Evolutionary conservation across 2,888 invertebrate genomes (phyloP).

Genomic region (Formica aserva): DNA sequence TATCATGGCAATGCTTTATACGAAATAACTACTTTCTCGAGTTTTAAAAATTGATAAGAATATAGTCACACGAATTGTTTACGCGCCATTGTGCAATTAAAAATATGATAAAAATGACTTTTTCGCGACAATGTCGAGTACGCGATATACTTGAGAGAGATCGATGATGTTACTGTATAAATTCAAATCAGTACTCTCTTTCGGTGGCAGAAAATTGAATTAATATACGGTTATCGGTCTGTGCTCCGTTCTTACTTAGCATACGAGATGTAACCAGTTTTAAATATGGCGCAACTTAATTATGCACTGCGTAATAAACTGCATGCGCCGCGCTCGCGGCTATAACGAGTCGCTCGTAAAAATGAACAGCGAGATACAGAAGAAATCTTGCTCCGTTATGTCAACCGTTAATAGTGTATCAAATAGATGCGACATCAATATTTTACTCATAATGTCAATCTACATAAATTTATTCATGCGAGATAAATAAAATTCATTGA

Average conservation of each 20-base stretch:
- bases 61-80: background rate
- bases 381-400: slow-evolving; percentile 13
- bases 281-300: slow-evolving; percentile 48
- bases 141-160: background rate
- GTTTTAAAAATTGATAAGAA: slow-evolving; percentile 33
- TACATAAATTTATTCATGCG: background rate
- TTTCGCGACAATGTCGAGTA: background rate
- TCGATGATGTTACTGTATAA: background rate
- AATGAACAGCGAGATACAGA: slow-evolving; percentile 42
- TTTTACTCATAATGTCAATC: background rate
- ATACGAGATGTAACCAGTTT: slow-evolving; percentile 43
- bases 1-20: background rate
- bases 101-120: background rate
- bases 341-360: slow-evolving; percentile 43
- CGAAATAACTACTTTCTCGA: slow-evolving; percentile 14
- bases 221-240: slow-evolving; percentile 42
- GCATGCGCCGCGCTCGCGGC: slow-evolving; percentile 37
- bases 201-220: slow-evolving; percentile 30
- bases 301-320: slow-evolving; percentile 47
- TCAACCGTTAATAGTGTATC: slow-evolving; percentile 25
- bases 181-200: slow-evolving; percentile 25
- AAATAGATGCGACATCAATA: slow-evolving; percentile 27
- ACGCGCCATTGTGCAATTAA: slow-evolving; percentile 10
- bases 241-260: slow-evolving; percentile 44
- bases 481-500: slow-evolving; percentile 3